Percentiles rank a stretch among this genome's conserved stretches.
Conservation (phyloP, 2,797 vertebrate genomes). For the Pitangus sulphuratus region DNA sequence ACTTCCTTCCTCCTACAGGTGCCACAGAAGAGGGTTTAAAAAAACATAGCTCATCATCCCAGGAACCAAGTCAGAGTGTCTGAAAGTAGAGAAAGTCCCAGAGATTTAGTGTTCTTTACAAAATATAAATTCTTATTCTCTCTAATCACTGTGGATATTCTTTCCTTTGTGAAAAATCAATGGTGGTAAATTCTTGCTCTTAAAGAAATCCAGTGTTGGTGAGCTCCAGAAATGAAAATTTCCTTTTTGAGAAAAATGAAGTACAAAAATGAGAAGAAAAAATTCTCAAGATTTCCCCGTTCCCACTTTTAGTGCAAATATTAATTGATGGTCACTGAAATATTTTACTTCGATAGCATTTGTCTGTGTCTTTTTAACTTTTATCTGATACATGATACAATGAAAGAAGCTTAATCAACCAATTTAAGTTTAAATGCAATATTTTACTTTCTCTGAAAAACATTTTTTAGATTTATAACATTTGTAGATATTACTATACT, state of each 20-base stretch:
- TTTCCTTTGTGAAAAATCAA: background rate
- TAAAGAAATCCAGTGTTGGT: background rate
- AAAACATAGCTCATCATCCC: background rate
- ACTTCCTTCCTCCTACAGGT: accelerated
- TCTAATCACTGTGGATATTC: background rate
- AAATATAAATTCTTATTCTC: background rate
- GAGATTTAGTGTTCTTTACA: background rate
- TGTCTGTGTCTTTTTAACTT: background rate
- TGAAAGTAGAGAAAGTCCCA: background rate
- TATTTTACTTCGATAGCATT: background rate
- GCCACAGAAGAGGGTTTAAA: accelerated
- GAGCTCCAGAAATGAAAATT: background rate
- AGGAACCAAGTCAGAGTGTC: background rate
- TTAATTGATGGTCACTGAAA: background rate
- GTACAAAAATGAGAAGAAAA: background rate
- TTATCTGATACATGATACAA: background rate
- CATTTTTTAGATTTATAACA: background rate
- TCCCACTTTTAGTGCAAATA: background rate
- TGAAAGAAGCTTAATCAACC: background rate
- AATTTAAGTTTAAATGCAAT: background rate
- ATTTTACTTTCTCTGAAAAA: background rate
- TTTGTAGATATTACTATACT: background rate
- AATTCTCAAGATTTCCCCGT: background rate
- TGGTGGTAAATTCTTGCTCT: background rate
- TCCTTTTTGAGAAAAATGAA: background rate